Evolutionary conservation across 2,113 vertebrate species (phyloP).

Genomic region (Xiphophorus maculatus): DNA sequence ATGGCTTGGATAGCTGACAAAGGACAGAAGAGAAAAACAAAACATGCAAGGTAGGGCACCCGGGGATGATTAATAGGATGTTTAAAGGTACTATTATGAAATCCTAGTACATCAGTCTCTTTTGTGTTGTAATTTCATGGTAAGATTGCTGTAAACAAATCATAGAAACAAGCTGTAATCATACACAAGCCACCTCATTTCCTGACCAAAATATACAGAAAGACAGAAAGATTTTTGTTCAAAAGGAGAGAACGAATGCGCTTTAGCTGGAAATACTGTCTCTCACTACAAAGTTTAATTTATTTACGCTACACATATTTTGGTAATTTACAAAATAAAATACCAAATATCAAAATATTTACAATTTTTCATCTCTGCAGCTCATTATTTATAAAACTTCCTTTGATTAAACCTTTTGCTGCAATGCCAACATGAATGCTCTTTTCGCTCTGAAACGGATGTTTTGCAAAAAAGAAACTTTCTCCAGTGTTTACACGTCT

Average conservation of each 20-base stretch:
- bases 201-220: slow-evolving; percentile 1
- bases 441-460: background rate
- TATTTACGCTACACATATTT: background rate
- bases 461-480: background rate
- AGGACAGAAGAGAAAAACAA: background rate
- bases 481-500: background rate
- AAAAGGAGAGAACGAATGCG: background rate
- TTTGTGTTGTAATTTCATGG: background rate
- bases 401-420: background rate
- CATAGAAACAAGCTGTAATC: slow-evolving; percentile 10
- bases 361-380: too few relatives aligned
- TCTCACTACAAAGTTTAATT: background rate
- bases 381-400: too few relatives aligned
- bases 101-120: slow-evolving; percentile 12
- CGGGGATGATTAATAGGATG: background rate
- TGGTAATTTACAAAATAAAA: too few relatives aligned
- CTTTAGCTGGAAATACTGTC: background rate
- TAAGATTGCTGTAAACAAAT: slow-evolving; percentile 21
- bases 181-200: slow-evolving; percentile 3
- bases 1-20: background rate
- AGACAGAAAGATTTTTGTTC: background rate
- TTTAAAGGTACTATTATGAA: slow-evolving; percentile 11
- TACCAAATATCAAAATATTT: too few relatives aligned
- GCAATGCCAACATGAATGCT: background rate
- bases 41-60: background rate